A percentile compares a stretch with the other conserved stretches of the same genome.
phyloP scores from a whole-genome alignment of 2,888 invertebrate species.

The Thyatira batis region DNA sequence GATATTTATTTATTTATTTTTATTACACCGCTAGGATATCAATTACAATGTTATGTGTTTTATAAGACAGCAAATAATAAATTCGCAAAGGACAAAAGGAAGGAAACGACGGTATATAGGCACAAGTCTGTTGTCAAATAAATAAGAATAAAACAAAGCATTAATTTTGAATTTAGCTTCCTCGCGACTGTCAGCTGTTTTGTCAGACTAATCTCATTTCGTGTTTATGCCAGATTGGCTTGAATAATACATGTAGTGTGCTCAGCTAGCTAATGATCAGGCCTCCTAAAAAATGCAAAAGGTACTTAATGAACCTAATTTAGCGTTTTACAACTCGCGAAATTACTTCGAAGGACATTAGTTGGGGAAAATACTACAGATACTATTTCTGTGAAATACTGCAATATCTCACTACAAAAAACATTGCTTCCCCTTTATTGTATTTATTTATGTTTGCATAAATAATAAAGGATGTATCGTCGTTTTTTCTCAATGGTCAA shows the following conservation, averaged over 20 bases:
- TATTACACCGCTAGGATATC: too few species aligned
- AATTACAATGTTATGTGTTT: too few species aligned
- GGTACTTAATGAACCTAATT: constrained; percentile 13
- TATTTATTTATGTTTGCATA: too few species aligned
- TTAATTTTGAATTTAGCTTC: constrained; percentile 24
- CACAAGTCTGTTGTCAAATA: too few species aligned
- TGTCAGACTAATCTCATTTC: constrained; percentile 42
- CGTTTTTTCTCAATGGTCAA: too few species aligned
- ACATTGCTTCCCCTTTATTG: too few species aligned
- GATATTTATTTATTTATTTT: too few species aligned
- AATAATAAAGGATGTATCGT: too few species aligned
- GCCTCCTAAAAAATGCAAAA: constrained; percentile 24
- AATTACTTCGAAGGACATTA: neutral
- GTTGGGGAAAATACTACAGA: neutral
- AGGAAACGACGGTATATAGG: too few species aligned
- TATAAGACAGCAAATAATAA: too few species aligned
- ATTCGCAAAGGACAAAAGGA: too few species aligned
- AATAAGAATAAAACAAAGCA: constrained; percentile 34
- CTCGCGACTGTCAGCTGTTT: constrained; percentile 41
- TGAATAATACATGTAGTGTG: constrained; percentile 21
- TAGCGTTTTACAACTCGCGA: neutral
- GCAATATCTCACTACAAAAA: too few species aligned
- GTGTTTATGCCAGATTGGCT: constrained; percentile 31
- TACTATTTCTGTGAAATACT: neutral
- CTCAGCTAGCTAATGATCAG: constrained; percentile 7